Conservation (phyloP, 2,888 invertebrate genomes). For the Pachliopta kotzebuea region DNA sequence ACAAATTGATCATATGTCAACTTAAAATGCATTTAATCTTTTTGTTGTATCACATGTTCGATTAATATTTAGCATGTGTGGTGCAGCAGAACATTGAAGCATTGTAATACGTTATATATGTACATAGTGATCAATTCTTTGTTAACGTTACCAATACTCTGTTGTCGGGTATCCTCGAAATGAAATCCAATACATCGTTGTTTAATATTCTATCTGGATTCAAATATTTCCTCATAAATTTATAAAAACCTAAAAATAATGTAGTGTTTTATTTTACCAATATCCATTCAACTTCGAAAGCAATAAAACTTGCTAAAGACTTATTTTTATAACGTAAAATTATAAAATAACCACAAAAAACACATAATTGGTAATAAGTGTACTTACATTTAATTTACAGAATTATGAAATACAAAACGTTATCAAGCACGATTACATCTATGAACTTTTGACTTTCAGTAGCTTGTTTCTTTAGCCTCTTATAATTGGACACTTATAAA, state of each 20-base stretch:
- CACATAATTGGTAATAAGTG: too few relatives aligned
- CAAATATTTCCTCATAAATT: constrained; percentile 62
- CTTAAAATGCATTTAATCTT: background rate
- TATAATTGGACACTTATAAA: too few relatives aligned
- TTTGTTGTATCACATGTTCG: background rate
- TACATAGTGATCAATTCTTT: background rate
- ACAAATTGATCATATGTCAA: background rate
- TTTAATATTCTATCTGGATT: constrained; percentile 60
- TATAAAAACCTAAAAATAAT: constrained; percentile 58
- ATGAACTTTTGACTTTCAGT: too few relatives aligned
- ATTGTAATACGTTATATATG: too few relatives aligned
- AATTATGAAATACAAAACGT: too few relatives aligned
- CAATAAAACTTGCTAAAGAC: background rate
- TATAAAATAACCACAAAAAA: too few relatives aligned
- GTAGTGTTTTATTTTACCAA: background rate
- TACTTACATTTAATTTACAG: too few relatives aligned
- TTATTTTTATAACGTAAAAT: background rate
- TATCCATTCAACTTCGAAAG: background rate
- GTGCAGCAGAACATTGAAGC: background rate
- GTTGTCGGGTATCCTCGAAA: constrained; percentile 67
- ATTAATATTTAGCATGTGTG: background rate
- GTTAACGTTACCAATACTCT: constrained; percentile 55
- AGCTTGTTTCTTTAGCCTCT: too few relatives aligned
- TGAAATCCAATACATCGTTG: constrained; percentile 67
- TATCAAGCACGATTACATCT: too few relatives aligned